A percentile compares a stretch with the other conserved stretches of the same genome.
These are phyloP conservation scores for Gryllus longicercus DNA, from an alignment of 2,888 invertebrate species.

Conservation along the genomic window DNA sequence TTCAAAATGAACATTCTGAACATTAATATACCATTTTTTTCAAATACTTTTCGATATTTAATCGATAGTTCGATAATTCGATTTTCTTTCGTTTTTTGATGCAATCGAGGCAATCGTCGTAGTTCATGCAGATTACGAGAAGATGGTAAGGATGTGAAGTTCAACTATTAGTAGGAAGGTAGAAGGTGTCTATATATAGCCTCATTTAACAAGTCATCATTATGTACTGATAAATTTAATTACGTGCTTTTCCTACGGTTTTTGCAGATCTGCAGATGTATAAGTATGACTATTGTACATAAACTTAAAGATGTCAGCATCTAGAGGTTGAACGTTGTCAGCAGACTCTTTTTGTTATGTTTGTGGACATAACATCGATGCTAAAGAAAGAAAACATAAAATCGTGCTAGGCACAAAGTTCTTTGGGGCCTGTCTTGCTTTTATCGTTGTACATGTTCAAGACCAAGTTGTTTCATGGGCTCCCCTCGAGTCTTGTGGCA, in stretches of 20 bases:
- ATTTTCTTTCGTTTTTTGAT: neutral
- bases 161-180: neutral
- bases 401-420: conserved; percentile 20
- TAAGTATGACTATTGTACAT: neutral
- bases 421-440: neutral
- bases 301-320: neutral
- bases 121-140: neutral
- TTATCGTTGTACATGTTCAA: neutral
- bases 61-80: neutral
- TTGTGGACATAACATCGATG: conserved; percentile 25
- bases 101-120: neutral
- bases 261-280: neutral
- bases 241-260: neutral
- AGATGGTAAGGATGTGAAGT: neutral
- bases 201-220: neutral
- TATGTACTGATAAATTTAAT: neutral
- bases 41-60: neutral
- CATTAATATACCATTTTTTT: neutral
- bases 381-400: conserved; percentile 25
- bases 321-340: neutral
- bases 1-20: neutral
- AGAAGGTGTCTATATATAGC: neutral
- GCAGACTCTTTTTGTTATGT: conserved; percentile 21
- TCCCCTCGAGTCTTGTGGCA: conserved; percentile 2
- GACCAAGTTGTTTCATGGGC: conserved; percentile 18